phyloP scores from a whole-genome alignment of 2,797 vertebrate species.

The Falco berigora region DNA sequence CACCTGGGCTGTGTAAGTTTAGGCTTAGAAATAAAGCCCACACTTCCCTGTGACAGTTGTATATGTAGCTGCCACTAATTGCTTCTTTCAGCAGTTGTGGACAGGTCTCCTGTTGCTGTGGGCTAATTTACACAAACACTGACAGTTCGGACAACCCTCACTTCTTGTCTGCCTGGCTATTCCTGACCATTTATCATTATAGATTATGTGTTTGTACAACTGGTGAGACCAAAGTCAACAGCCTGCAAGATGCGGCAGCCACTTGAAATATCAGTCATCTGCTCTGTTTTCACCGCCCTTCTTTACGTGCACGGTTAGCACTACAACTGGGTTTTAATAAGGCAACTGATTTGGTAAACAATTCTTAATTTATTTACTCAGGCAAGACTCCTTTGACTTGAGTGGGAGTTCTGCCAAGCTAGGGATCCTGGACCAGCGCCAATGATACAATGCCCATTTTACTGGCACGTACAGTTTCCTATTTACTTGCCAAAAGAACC shows the following conservation, averaged over 20 bases:
- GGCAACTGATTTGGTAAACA: slow-evolving; percentile 35
- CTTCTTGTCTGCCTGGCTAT: slow-evolving; percentile 11
- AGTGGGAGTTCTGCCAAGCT: neutral
- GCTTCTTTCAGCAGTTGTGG: slow-evolving; percentile 38
- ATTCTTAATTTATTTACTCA: slow-evolving; percentile 28
- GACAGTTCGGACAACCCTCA: slow-evolving; percentile 43
- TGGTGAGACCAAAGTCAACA: slow-evolving; percentile 5
- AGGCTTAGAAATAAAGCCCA: slow-evolving; percentile 42
- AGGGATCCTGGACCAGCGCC: neutral
- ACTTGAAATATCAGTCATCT: slow-evolving; percentile 39
- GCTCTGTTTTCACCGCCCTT: neutral
- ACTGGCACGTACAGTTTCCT: neutral
- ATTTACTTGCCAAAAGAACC: neutral
- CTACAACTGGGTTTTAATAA: slow-evolving; percentile 1
- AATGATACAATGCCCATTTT: slow-evolving; percentile 8
- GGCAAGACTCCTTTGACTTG: slow-evolving; percentile 8
- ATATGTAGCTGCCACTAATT: slow-evolving; percentile 59
- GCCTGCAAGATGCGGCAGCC: neutral
- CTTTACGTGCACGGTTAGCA: neutral
- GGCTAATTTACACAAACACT: slow-evolving; percentile 67
- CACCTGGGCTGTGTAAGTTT: slow-evolving; percentile 7
- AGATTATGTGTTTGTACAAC: slow-evolving; percentile 53
- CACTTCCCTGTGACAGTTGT: slow-evolving; percentile 8
- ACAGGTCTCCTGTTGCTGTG: neutral
- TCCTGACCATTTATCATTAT: slow-evolving; percentile 59